Base-by-base conservation (phyloP, 2,888 invertebrate species). In the Chydorus sphaericus region DNA sequence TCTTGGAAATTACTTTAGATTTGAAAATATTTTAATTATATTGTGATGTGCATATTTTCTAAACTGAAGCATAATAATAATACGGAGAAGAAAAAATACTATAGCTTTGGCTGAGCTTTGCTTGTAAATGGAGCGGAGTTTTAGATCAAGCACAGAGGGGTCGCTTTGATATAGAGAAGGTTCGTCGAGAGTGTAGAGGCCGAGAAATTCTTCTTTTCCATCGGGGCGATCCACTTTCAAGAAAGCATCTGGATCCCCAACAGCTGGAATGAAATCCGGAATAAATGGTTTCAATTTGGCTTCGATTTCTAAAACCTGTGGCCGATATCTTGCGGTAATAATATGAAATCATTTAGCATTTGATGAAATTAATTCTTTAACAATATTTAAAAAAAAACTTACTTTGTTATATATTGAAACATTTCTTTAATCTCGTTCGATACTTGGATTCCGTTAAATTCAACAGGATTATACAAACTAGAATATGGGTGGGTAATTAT, bases 171-270 rank as follows among this genome's bases (percentile, higher is more conserved):
- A 83, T 0, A 90, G 82, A 38, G 90, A 85, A 0, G 98, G 98
- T 69, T 98, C 98, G 68, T 99, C 98, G 59, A 92, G 69, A n/a
- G 88, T 82, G 0, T 75, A 75, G 55, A 91, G 68, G 8, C 91
- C 85, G 56, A 83, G 77, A 11, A 79, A 78, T 48, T 79, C 76
- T 2, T 75, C 70, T 54, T 69, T 68, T 3, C 71, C 75, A 62
- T 88, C 84, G 0, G 96, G 96, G 23, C 91, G 79, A 48, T 78
- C 74, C 56, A 94, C 86, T 75, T 97, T 98, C 38, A 99, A 78
- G 71, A 98, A 96, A 3, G 94, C 93, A 71, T 99, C 98, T 62
- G 96, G 93, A 70, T 98, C 97, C 1, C 98, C 98, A 49, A 98
- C 94, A 0, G 94, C 91, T 8, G 98, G 97, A 63, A 97, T 86